Conservation (phyloP, 1,140 invertebrate species). For the Caenorhabditis remanei region DNA sequence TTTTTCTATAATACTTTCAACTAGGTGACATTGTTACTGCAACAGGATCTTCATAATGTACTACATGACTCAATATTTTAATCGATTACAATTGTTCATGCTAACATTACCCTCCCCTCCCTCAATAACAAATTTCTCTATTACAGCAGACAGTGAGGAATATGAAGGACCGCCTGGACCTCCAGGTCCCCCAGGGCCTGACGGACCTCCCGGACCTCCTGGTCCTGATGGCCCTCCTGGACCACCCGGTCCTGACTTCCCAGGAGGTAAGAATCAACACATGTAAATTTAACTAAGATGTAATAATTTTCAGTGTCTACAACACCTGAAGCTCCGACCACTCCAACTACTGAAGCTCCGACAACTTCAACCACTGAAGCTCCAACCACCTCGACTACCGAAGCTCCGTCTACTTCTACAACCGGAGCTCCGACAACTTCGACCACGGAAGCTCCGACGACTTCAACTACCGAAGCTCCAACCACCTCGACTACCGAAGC, state of each 20-base stretch:
- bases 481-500: not conserved
- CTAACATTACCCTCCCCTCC: too few species aligned
- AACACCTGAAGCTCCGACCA: not conserved
- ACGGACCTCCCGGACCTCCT: not conserved
- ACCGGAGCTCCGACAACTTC: not conserved
- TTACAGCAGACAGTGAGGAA: too few species aligned
- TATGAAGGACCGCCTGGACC: not conserved
- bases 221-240: not conserved
- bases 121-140: too few species aligned
- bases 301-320: not conserved
- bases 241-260: not conserved
- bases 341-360: not conserved
- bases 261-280: not conserved
- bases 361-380: not conserved
- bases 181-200: constrained; percentile 12
- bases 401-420: not conserved
- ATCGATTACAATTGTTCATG: too few species aligned
- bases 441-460: not conserved
- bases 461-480: not conserved
- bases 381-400: not conserved
- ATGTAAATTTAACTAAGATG: too few species aligned
- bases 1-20: not conserved
- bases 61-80: too few species aligned
- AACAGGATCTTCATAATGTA: too few species aligned
- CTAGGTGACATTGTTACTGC: not conserved